These are phyloP conservation scores for Synergus itoensis DNA, from an alignment of 2,888 invertebrate species.

Conservation along the genomic window DNA sequence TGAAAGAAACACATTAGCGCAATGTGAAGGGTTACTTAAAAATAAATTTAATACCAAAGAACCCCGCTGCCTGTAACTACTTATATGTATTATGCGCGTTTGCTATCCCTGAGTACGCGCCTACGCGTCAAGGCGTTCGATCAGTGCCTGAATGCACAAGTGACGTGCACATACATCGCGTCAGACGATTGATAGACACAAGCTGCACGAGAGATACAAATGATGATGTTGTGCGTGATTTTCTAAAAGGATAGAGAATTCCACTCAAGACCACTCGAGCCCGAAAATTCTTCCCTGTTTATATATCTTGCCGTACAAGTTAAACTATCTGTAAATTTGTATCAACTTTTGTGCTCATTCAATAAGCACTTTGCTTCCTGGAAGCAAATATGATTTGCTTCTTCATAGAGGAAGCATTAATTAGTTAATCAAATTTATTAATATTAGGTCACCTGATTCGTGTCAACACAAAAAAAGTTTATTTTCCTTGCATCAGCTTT, in stretches of 20 bases:
- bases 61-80: conserved; percentile 39
- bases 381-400: too few species aligned
- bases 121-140: conserved; percentile 44
- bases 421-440: too few species aligned
- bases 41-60: conserved; percentile 60
- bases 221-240: background rate
- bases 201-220: background rate
- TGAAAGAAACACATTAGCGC: conserved; percentile 74
- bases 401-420: too few species aligned
- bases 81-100: conserved; percentile 44
- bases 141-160: conserved; percentile 48
- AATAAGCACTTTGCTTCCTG: too few species aligned
- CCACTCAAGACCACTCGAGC: background rate
- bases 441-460: too few species aligned
- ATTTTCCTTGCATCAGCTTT: too few species aligned
- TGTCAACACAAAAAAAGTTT: too few species aligned
- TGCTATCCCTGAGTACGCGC: conserved; percentile 3
- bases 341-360: too few species aligned
- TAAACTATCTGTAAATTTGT: too few species aligned
- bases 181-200: conserved; percentile 8
- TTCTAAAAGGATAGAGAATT: background rate
- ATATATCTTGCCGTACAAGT: too few species aligned
- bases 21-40: conserved; percentile 69
- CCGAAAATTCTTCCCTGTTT: background rate
- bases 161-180: conserved; percentile 13